These are phyloP conservation scores for Hylaea fasciaria DNA, from an alignment of 2,888 invertebrate species.

Conservation along the genomic window DNA sequence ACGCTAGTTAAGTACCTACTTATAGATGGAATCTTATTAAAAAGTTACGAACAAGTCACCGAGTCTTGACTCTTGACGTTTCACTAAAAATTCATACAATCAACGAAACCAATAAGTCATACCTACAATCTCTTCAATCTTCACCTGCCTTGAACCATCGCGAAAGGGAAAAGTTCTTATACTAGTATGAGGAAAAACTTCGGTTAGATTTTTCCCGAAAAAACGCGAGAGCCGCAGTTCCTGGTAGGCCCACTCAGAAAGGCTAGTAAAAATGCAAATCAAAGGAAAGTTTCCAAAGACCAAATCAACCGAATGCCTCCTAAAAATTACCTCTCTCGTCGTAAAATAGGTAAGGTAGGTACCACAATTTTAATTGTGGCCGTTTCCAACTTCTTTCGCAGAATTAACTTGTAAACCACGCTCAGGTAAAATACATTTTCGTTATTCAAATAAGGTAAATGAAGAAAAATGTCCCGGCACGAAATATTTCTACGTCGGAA, in stretches of 20 bases:
- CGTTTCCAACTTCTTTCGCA: slow-evolving; percentile 37
- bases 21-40: too few relatives aligned
- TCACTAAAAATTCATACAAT: too few relatives aligned
- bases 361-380: slow-evolving; percentile 38
- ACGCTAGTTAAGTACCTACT: too few relatives aligned
- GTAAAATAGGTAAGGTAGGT: slow-evolving; percentile 20
- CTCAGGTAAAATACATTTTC: slow-evolving; percentile 41
- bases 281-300: not conserved
- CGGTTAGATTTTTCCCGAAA: too few relatives aligned
- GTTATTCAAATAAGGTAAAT: slow-evolving; percentile 44
- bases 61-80: too few relatives aligned
- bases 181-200: not conserved
- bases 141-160: too few relatives aligned
- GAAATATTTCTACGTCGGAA: slow-evolving; percentile 39
- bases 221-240: too few relatives aligned
- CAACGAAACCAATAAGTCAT: too few relatives aligned
- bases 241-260: not conserved
- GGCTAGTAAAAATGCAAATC: slow-evolving; percentile 2
- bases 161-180: too few relatives aligned
- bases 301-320: slow-evolving; percentile 8
- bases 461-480: slow-evolving; percentile 40
- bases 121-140: too few relatives aligned
- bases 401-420: slow-evolving; percentile 46
- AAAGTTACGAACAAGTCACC: too few relatives aligned
- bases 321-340: slow-evolving; percentile 23